Conservation (phyloP, 2,113 vertebrate genomes). For the Chaetorhynchus papuensis region DNA sequence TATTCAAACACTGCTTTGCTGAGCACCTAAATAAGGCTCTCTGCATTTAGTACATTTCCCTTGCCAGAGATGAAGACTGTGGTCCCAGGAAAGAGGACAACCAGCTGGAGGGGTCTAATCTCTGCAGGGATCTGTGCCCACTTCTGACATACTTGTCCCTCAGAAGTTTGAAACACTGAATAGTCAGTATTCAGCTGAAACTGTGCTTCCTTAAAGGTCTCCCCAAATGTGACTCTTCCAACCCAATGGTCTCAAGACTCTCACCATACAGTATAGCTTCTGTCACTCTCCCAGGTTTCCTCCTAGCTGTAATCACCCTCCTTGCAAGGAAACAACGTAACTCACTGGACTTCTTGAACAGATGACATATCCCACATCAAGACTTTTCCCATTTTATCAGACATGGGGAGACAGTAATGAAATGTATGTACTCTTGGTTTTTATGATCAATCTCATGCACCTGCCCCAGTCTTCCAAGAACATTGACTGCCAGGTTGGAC, state of each 20-base stretch:
- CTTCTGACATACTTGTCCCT: not conserved
- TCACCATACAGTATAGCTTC: not conserved
- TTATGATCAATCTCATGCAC: not conserved
- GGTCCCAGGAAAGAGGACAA: not conserved
- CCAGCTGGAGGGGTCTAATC: not conserved
- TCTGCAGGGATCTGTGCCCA: not conserved
- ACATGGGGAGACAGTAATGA: not conserved
- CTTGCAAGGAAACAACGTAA: not conserved
- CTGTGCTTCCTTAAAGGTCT: not conserved
- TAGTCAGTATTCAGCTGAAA: not conserved
- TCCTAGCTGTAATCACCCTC: not conserved
- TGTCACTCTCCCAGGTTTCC: not conserved
- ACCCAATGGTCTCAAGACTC: not conserved
- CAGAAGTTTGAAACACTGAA: not conserved
- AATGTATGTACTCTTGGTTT: not conserved
- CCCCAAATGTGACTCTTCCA: not conserved
- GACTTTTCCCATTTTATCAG: not conserved
- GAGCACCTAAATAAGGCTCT: not conserved
- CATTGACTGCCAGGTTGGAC: not conserved
- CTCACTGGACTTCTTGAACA: not conserved
- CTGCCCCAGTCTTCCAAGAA: not conserved
- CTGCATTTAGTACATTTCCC: not conserved
- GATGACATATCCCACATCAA: not conserved
- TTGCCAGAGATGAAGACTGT: not conserved
- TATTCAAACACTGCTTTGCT: not conserved